Evolutionary conservation across 37 sponge, comb jelly and placozoan species (phyloP).

Genomic region (Diacarnus erythraeanus): DNA sequence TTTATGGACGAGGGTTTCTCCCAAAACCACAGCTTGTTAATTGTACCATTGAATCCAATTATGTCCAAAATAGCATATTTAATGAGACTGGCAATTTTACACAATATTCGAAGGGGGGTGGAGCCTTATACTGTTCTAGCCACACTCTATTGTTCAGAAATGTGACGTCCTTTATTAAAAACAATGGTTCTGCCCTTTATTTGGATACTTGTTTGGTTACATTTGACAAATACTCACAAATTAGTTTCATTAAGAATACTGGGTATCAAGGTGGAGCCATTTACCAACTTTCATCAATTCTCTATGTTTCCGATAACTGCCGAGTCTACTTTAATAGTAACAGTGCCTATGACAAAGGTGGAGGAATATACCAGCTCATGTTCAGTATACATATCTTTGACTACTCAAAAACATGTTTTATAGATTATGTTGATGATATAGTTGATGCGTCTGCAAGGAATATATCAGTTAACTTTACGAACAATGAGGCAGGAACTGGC

Average conservation of each 20-base stretch:
- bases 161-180: background rate
- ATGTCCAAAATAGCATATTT: background rate
- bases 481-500: background rate
- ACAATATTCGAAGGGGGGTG: constrained; percentile 3
- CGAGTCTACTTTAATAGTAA: background rate
- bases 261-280: constrained; percentile 20
- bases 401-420: constrained; percentile 16
- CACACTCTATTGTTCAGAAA: background rate
- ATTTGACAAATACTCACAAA: background rate
- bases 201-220: background rate
- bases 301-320: background rate
- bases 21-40: constrained; percentile 5
- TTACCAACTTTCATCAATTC: constrained; percentile 2
- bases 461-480: constrained; percentile 2
- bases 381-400: background rate
- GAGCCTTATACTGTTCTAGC: constrained; percentile 9
- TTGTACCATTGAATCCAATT: constrained; percentile 1
- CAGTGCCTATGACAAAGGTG: constrained; percentile 9
- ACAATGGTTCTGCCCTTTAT: constrained; percentile 16
- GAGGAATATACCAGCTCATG: constrained; percentile 11
- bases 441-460: background rate
- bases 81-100: background rate
- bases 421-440: constrained; percentile 2
- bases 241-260: background rate
- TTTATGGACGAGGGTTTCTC: background rate